Conservation (phyloP, 2,888 invertebrate species). For the Rotaria magnacalcarata region DNA sequence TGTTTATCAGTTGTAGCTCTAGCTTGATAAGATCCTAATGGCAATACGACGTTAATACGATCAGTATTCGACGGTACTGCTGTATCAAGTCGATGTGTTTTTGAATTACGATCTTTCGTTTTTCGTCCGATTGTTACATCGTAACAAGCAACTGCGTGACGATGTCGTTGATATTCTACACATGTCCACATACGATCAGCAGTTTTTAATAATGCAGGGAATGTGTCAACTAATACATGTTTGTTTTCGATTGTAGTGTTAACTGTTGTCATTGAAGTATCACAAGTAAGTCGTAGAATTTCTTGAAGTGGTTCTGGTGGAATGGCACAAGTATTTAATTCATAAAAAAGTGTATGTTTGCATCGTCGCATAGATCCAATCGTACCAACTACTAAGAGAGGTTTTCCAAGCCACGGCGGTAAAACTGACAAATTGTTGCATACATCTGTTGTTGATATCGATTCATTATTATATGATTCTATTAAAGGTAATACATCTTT, state of each 20-base stretch:
- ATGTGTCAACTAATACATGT: not conserved
- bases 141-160: not conserved
- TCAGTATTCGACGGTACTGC: not conserved
- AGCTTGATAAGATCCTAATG: not conserved
- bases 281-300: not conserved
- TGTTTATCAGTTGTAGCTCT: not conserved
- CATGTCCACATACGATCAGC: conserved; percentile 7
- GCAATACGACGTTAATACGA: not conserved
- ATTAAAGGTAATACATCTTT: not conserved
- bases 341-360: not conserved
- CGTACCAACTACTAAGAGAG: not conserved
- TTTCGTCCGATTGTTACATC: not conserved
- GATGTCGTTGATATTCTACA: not conserved
- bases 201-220: not conserved
- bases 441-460: not conserved
- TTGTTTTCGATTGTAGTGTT: not conserved
- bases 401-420: not conserved
- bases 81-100: not conserved
- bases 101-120: not conserved
- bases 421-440: not conserved
- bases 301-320: not conserved
- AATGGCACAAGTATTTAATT: not conserved
- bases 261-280: not conserved
- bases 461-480: not conserved
- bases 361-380: not conserved